These are phyloP conservation scores for Ochotona curzoniae DNA, from an alignment of 2,113 vertebrate species.

Conservation along the genomic window DNA sequence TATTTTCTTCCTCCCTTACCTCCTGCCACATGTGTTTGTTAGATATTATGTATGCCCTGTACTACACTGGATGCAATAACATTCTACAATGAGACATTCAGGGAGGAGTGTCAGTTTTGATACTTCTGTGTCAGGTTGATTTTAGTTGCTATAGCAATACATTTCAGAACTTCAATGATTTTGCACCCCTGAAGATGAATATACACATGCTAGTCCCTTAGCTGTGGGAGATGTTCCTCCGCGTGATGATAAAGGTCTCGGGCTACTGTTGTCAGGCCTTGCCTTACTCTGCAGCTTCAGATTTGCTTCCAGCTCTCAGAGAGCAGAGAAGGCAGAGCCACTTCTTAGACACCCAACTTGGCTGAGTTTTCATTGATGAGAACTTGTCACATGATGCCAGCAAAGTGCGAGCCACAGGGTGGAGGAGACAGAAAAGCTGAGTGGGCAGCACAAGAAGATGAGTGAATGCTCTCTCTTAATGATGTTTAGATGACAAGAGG, in stretches of 20 bases:
- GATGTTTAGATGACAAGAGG: background rate
- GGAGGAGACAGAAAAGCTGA: background rate
- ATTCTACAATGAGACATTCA: background rate
- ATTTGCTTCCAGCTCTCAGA: background rate
- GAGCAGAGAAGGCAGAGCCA: background rate
- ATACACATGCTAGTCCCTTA: constrained; percentile 29
- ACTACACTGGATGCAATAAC: no score
- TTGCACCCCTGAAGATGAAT: constrained; percentile 23
- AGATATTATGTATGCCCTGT: background rate
- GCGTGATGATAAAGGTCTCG: background rate
- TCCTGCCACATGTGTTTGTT: background rate
- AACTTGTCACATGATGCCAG: background rate
- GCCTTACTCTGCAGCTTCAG: background rate
- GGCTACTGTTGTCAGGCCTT: background rate
- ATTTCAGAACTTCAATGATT: background rate
- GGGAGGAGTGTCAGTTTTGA: background rate
- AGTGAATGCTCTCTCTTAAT: background rate
- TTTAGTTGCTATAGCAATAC: constrained; percentile 19
- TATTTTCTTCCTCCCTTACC: background rate
- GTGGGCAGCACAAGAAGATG: background rate
- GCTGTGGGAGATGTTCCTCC: background rate
- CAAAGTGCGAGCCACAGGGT: background rate
- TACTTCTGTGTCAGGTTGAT: background rate
- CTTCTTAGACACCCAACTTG: background rate
- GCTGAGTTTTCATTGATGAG: background rate